Evolutionary conservation across 2,888 invertebrate species (phyloP).

Genomic region (Nomada goodeniana): DNA sequence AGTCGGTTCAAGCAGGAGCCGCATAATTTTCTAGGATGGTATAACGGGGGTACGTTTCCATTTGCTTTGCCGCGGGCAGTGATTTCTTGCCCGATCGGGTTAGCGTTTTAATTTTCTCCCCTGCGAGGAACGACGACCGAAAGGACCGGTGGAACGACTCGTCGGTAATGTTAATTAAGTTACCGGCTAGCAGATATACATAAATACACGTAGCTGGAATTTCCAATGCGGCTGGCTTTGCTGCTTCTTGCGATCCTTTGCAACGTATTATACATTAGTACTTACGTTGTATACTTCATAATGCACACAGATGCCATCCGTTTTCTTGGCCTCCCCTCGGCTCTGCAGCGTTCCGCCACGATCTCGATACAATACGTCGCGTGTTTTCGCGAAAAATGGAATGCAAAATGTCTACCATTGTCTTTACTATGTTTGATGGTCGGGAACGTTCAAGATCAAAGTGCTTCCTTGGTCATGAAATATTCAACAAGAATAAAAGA

Average conservation of each 20-base stretch:
- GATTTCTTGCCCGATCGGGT: not conserved
- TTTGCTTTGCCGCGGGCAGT: slow-evolving; percentile 9
- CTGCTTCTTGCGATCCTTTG: not conserved
- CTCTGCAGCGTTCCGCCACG: not conserved
- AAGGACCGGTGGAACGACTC: not conserved
- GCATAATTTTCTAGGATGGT: too few relatives aligned
- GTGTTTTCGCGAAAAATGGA: not conserved
- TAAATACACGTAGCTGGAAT: slow-evolving; percentile 27
- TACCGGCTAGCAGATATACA: not conserved
- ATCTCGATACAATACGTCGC: not conserved
- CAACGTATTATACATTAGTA: not conserved
- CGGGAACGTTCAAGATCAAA: slow-evolving; percentile 25
- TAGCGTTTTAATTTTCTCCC: slow-evolving; percentile 14
- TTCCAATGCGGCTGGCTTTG: slow-evolving; percentile 22
- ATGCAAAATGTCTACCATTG: slow-evolving; percentile 3
- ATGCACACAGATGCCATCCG: slow-evolving; percentile 32
- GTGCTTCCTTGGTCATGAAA: slow-evolving; percentile 28
- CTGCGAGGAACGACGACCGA: not conserved
- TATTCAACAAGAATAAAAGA: slow-evolving; percentile 21
- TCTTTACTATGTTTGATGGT: slow-evolving; percentile 11
- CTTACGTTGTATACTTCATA: not conserved
- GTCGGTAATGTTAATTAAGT: slow-evolving; percentile 44
- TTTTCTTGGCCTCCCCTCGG: slow-evolving; percentile 4
- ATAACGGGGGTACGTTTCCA: slow-evolving; percentile 19
- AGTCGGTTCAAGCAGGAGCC: not conserved